Conservation (phyloP, 2,797 vertebrate genomes). For the Microctenopoma steveboyesi region DNA sequence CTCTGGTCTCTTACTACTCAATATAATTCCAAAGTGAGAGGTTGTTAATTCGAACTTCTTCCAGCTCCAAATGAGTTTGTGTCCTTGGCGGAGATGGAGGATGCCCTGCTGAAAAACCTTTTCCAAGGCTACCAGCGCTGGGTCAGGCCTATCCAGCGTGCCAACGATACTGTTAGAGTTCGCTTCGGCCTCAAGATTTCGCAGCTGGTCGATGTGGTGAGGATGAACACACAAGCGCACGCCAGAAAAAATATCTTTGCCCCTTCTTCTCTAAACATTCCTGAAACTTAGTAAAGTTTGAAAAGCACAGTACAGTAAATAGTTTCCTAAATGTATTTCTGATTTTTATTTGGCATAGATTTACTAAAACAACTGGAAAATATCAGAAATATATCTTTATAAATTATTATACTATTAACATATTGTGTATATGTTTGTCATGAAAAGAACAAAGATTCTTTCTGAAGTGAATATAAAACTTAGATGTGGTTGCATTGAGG, state of each 20-base stretch:
- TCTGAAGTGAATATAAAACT: neutral
- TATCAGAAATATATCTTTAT: neutral
- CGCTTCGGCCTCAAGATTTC: conserved; percentile 96
- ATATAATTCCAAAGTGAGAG: neutral
- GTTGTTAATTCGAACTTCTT: conserved; percentile 9
- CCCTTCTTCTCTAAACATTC: neutral
- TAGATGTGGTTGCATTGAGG: neutral
- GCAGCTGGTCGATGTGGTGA: conserved; percentile 97
- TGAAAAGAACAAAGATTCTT: neutral
- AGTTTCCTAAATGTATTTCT: neutral
- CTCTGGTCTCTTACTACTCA: neutral
- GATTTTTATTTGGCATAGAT: neutral
- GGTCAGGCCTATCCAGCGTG: conserved; percentile 90
- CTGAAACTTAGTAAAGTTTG: neutral
- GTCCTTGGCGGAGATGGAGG: conserved; percentile 90
- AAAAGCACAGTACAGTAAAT: neutral
- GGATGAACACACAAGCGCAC: conserved; percentile 44
- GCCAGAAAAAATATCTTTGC: neutral
- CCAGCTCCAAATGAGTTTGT: conserved; percentile 79
- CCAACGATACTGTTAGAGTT: conserved; percentile 91
- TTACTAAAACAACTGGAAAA: neutral
- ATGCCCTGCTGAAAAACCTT: conserved; percentile 87
- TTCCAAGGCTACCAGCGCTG: conserved; percentile 95
- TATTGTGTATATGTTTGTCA: neutral
- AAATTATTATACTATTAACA: no score